Base-by-base conservation (phyloP, 1,140 invertebrate genomes). In the Drosophila triauraria region DNA sequence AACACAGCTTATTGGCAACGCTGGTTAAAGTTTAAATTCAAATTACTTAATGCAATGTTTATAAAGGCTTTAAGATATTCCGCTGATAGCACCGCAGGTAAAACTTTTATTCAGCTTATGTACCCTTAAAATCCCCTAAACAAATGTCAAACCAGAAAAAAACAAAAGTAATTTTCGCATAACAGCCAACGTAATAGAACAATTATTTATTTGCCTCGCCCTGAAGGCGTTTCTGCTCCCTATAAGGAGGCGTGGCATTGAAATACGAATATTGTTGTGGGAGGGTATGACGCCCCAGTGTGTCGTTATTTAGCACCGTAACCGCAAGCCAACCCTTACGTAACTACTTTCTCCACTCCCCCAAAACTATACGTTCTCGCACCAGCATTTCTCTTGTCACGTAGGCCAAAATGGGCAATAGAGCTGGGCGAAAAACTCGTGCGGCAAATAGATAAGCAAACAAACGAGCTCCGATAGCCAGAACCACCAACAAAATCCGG, bases 391-490 rank as follows among this genome's bases (percentile, higher is more conserved):
- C 48, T 60, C 51, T 47, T 76, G 85, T 90, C 85, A 90, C 85
- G 85, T 90, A 91, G 59, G 82, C 84, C 80, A 82, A 86, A 67
- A 65, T 47, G 46, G 61, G 44, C 59, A 51, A 57, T 38, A 58
- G 20, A 56, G 42, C 48, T 56, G 53, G 53, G 46, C 42, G 65
- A 30, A 67, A 67, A 62, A 74, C 80, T 82, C 64, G 70, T 84
- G 78, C 56, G 50, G 63, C 63, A 50, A 80, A 91, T 63, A 86
- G 85, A 91, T 91, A 90, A 90, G 86, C 82, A 88, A 88, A 87
- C 48, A 83, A 77, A 80, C 40, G 67, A 77, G 74, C 74, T 75
- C 40, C 46, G 35, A 51, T 71, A 48, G 42, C 27, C 35, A 60
- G 47, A 59, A 61, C 38, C 12, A 62, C 48, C 23, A 57, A 57